Conservation (phyloP, 2,113 vertebrate genomes). For the Damaliscus lunatus region DNA sequence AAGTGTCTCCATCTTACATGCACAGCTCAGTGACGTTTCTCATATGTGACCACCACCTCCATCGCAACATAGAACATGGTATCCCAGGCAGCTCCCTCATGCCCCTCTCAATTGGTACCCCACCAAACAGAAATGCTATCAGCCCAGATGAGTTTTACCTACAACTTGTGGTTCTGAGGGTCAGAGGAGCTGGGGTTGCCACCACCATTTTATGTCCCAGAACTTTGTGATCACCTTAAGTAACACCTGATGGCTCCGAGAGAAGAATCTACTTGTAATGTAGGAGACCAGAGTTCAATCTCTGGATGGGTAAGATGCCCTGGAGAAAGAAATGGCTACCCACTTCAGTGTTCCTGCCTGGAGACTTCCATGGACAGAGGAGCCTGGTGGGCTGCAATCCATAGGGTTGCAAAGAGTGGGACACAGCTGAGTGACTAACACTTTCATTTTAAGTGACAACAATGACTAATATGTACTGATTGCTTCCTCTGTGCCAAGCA, state of each 20-base stretch:
- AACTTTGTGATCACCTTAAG: neutral
- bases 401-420: neutral
- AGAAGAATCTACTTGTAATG: neutral
- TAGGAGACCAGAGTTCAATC: neutral
- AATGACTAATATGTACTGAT: accelerated
- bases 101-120: too few species aligned
- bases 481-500: neutral
- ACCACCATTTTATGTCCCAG: accelerated
- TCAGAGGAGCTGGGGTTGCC: neutral
- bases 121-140: neutral
- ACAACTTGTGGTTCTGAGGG: neutral
- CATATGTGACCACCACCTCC: neutral
- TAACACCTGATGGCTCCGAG: neutral
- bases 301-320: neutral
- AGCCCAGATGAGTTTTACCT: too few species aligned
- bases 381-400: neutral
- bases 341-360: neutral
- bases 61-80: accelerated
- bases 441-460: neutral
- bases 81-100: neutral
- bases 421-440: neutral
- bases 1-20: neutral
- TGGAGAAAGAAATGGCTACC: neutral
- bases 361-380: neutral
- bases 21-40: neutral